These are phyloP conservation scores for Rhea pennata DNA, from an alignment of 2,113 vertebrate genomes.

Conservation along the genomic window DNA sequence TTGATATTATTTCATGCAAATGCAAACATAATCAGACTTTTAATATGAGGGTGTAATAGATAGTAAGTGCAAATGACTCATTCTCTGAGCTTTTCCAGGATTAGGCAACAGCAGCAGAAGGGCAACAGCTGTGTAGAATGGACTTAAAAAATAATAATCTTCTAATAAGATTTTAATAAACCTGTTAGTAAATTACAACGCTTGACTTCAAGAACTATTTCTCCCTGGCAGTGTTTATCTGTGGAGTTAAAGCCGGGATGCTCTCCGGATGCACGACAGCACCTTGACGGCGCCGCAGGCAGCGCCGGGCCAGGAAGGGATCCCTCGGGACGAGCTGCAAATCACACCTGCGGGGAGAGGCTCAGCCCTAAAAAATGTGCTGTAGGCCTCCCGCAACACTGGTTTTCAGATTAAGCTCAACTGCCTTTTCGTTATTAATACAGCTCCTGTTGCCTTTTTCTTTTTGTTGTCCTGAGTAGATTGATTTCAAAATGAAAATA, in stretches of 20 bases:
- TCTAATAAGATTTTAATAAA: constrained; percentile 69
- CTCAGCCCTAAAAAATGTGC: background rate
- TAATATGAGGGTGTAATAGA: constrained; percentile 34
- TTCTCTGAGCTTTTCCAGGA: constrained; percentile 53
- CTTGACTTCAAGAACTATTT: constrained; percentile 30
- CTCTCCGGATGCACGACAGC: background rate
- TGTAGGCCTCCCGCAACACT: background rate
- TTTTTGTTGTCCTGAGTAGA: background rate
- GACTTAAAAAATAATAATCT: constrained; percentile 61
- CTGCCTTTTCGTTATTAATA: background rate
- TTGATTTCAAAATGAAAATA: background rate
- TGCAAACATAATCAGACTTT: constrained; percentile 13
- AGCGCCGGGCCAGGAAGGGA: background rate
- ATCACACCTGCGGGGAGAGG: background rate
- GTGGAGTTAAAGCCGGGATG: background rate
- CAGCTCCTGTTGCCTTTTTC: background rate
- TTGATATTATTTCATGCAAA: background rate
- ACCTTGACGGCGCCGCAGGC: fast-evolving
- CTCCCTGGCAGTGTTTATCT: background rate
- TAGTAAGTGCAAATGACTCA: constrained; percentile 62
- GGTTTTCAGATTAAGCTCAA: background rate
- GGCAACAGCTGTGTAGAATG: constrained; percentile 40
- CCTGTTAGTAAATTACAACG: constrained; percentile 41
- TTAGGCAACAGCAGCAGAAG: constrained; percentile 63
- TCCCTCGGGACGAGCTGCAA: background rate